Evolutionary conservation across 2,797 vertebrate species (phyloP), one percentile per base, ranked within the genome.

Genomic region (Urocyon cinereoargenteus): DNA sequence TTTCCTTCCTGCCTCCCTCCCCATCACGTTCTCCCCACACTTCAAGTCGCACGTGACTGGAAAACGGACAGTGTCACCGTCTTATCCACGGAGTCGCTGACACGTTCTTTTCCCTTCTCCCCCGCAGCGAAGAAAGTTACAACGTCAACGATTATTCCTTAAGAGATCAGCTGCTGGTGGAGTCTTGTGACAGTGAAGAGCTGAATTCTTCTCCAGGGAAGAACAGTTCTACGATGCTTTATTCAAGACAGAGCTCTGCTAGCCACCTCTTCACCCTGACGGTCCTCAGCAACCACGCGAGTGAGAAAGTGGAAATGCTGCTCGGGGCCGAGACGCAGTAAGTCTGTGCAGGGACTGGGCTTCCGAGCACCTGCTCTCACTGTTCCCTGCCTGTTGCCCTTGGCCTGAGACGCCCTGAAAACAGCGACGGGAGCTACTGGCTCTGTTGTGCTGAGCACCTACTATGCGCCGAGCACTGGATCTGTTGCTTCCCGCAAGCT

Each of bases 81-180:
- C 62, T 19, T 24, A 7, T 1, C 55, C 13, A 7, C 59, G 57
- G 55, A 62, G 40, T 21, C 31, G 34, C 2, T 83, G 36, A 81
- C 59, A 1, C 8, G 9, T 73, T 62, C 31, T 34, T 61, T 95
- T 13, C 19, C 0, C 31, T 57, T 75, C n/a, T 96, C 78, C 87
- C 57, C 66, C 88, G 9, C 97, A 99, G 99, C 16, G 99, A 99
- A 86, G 99, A 99, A 97, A 99, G 99, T 15, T 99, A 99, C 98
- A 99, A 99, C 0, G 99, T 99, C 94, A 99, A 99, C 0, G 99
- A 99, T 95, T 99, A 99, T 51, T 99, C 99, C 0, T 98, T 99
- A 96, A 98, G 99, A 97, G 99, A 99, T 70, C 99, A 99, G 98
- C 99, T 99, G 92, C 98, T 98, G 98, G 99, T 99, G 91, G 98